Base-by-base conservation (phyloP, 2,113 vertebrate genomes). In the Bostrychus sinensis region DNA sequence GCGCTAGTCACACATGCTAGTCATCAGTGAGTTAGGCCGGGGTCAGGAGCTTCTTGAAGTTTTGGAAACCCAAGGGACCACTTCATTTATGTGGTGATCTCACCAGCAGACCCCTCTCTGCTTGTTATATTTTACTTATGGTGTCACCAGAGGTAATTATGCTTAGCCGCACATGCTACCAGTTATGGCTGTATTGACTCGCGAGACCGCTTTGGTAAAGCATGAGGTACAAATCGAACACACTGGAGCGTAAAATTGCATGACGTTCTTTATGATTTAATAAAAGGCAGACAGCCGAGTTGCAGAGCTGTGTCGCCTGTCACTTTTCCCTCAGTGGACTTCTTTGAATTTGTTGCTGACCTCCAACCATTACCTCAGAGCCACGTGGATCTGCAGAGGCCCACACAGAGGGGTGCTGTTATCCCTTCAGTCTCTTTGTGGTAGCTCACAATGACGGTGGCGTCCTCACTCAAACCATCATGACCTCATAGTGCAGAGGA, bases 1-100 rank as follows among this genome's bases (percentile, higher is more conserved):
- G 78, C 73, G 74, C 76, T 77, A 83, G 89, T 85, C 89, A 92
- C 91, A 92, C 88, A 90, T 92, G 90, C 89, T 90, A 88, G 84
- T 89, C 90, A 91, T 92, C 91, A 92, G 87, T 70, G 80, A 90
- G 78, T 86, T 89, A 91, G 72, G 80, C 77, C 67, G 77, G 84
- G 90, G 91, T 91, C 88, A 90, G 89, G 83, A 86, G 89, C 91
- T 91, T 92, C 90, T 91, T 92, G 86, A 91, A 90, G 89, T 90
- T 87, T 80, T 85, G 76, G 62, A 74, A 57, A 85, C 90, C 80
- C 85, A n/a, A 63, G 87, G 80, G 89, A 77, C 80, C 86, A 86
- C 89, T 92, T 88, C 88, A 91, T 91, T 88, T 84, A 61, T 57
- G 75, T 26, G 60, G 85, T 92, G 91, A 92, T 89, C 89, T 91